These are phyloP conservation scores for Channa maculata DNA, from an alignment of 2,113 vertebrate species.

Conservation along the genomic window DNA sequence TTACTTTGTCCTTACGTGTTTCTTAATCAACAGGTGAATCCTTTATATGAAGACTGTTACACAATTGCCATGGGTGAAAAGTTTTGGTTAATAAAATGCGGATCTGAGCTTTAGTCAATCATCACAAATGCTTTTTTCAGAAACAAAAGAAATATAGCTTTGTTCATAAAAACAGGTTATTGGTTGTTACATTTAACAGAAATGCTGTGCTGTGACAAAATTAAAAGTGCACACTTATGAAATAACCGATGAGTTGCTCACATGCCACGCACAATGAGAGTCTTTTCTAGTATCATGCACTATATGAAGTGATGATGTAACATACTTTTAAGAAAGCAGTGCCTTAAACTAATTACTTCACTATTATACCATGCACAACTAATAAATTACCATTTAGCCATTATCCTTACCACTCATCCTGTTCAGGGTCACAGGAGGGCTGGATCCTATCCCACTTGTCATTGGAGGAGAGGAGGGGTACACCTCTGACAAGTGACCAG, in stretches of 20 bases:
- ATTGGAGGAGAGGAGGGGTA: no score
- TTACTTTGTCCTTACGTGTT: neutral
- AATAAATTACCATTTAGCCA: conserved; percentile 26
- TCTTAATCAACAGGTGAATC: neutral
- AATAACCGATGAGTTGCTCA: neutral
- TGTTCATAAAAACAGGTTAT: neutral
- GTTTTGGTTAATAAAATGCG: neutral
- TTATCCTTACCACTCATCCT: no score
- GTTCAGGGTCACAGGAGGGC: no score
- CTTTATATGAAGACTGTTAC: neutral
- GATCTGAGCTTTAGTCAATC: conserved; percentile 5
- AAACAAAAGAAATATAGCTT: neutral
- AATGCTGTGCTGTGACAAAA: neutral
- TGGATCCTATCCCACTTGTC: no score
- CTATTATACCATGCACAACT: conserved; percentile 44
- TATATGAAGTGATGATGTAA: neutral
- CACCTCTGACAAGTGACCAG: no score
- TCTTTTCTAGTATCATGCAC: no score
- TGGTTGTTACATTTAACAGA: neutral
- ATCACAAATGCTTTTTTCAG: conserved; percentile 9
- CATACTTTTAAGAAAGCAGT: neutral
- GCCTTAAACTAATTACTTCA: conserved; percentile 31
- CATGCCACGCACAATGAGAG: neutral
- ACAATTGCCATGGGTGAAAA: neutral
- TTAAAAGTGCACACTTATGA: neutral